Percentiles rank a stretch among this genome's conserved stretches.
These are phyloP conservation scores for Calameuta filiformis DNA, from an alignment of 2,888 invertebrate species.

Conservation along the genomic window DNA sequence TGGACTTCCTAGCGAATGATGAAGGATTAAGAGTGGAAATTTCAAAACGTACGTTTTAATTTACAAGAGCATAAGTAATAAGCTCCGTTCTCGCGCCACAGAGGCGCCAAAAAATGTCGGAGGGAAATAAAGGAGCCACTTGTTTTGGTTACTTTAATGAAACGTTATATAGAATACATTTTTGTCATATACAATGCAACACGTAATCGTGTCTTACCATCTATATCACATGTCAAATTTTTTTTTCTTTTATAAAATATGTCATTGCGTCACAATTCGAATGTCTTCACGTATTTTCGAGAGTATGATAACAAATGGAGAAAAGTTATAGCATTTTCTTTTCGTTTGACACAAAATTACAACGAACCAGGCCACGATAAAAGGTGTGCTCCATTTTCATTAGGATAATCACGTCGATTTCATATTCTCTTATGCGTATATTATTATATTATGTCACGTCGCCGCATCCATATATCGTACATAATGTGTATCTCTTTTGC, in stretches of 20 bases:
- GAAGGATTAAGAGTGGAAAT: too few species aligned
- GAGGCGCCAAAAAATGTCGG: too few species aligned
- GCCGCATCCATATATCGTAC: not conserved
- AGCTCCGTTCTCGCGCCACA: too few species aligned
- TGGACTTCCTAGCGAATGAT: too few species aligned
- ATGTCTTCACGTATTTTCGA: constrained; percentile 22
- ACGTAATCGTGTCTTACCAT: constrained; percentile 51
- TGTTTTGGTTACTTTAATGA: constrained; percentile 41
- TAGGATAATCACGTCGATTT: constrained; percentile 1
- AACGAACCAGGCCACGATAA: constrained; percentile 12
- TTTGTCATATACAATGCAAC: constrained; percentile 19
- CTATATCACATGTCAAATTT: constrained; percentile 54
- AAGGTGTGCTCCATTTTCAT: not conserved
- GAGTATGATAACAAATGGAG: not conserved
- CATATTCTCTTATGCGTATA: not conserved
- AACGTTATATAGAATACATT: constrained; percentile 56
- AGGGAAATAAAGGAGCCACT: not conserved
- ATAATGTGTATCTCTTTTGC: not conserved
- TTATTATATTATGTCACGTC: not conserved
- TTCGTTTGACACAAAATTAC: constrained; percentile 1
- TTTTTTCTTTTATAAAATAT: constrained; percentile 30
- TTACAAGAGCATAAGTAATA: too few species aligned
- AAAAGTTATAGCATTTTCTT: not conserved
- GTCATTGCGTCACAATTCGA: constrained; percentile 43
- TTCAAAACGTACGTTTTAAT: too few species aligned